Base-by-base conservation (phyloP, 2,888 invertebrate species). In the Mesochorus sp. region DNA sequence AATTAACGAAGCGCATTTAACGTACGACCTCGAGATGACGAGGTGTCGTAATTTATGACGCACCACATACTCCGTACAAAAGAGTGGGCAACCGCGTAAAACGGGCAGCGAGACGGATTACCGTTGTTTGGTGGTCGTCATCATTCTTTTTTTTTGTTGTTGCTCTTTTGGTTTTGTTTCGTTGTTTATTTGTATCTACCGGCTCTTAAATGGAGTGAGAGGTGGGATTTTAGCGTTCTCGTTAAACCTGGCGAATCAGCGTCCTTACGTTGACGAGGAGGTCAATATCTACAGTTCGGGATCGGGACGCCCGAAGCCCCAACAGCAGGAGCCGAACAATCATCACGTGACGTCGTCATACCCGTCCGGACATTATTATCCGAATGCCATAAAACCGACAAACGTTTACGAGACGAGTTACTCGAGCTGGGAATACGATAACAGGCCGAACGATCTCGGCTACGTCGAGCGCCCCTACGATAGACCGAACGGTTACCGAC, bases 321-420 rank as follows among this genome's bases (percentile, higher is more conserved):
- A 95, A 0, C 95, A 95, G 87, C 96, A 96, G 88, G 96, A 31
- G 19, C 72, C n/a, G n/a, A 66, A 17, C 24, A 53, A 81, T 26
- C 47, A 72, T 72, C 84, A 85, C 42, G 83, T 82, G 61, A 81
- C 84, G n/a, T 55, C 19, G 44, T 28, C 66, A 31, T 42, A 68
- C 68, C 28, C 68, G 6, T 10, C 78, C 14, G 70, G 71, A 26
- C 51, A 71, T 49, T 79, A 55, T 75, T 75, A 64, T 21, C 21
- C 51, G 42, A 77, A 79, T 73, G 72, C 81, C 44, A 61, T 76
- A 21, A 84, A 76, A 28, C 84, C 78, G 31, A 62, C 76, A 19
- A 78, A 49, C 19, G 67, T 61, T 21, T 82, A 83, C 64, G 82
- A 83, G 28, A 76, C 80, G 19, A 73, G 74, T 14, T 80, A 82